Percentiles rank a stretch among this genome's conserved stretches.
These are phyloP conservation scores for Meandrusa payeni DNA, from an alignment of 2,888 invertebrate species.

Conservation along the genomic window DNA sequence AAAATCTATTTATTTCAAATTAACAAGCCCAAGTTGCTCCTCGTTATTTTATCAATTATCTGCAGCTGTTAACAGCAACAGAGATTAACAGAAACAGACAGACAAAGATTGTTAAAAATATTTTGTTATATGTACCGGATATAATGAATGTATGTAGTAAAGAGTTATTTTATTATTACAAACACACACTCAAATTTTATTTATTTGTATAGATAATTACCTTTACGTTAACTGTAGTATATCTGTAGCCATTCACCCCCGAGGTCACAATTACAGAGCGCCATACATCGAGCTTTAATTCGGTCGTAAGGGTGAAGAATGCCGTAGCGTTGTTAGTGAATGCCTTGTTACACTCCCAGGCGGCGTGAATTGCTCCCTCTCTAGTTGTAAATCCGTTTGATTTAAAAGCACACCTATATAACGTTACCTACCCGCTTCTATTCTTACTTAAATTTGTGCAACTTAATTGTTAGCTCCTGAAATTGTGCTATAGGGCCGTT, in stretches of 20 bases:
- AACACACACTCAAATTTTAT: no score
- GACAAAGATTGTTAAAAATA: no score
- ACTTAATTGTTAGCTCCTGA: background rate
- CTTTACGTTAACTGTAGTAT: background rate
- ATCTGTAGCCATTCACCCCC: background rate
- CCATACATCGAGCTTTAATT: slow-evolving; percentile 8
- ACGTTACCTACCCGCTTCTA: background rate
- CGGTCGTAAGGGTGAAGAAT: slow-evolving; percentile 10
- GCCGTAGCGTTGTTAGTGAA: slow-evolving; percentile 1
- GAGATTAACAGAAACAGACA: no score
- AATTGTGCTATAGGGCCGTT: no score
- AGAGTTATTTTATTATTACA: no score
- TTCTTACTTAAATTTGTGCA: slow-evolving; percentile 1
- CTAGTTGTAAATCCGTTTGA: slow-evolving; percentile 1
- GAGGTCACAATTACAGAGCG: background rate
- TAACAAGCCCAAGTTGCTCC: no score
- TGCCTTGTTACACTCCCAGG: slow-evolving; percentile 4
- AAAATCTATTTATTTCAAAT: no score
- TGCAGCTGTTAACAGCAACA: no score
- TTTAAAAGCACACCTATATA: slow-evolving; percentile 2
- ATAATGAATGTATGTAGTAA: no score
- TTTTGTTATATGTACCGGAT: no score
- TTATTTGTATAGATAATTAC: no score
- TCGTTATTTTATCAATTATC: no score
- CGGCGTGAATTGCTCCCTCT: slow-evolving; percentile 1